phyloP scores from a whole-genome alignment of 2,797 vertebrate species.

The Etheostoma nigrum region DNA sequence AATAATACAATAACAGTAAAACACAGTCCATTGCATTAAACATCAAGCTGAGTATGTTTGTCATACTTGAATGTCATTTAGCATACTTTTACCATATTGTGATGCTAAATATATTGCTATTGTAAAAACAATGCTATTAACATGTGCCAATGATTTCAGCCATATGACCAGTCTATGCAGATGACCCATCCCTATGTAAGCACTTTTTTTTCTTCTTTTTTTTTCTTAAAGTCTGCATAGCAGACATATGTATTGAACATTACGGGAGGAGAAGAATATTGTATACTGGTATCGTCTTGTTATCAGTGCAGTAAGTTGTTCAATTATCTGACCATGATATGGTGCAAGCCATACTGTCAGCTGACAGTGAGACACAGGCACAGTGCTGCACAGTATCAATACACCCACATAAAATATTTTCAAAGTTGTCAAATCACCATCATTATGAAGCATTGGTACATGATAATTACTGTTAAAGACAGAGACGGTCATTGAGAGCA shows the following conservation, averaged over 20 bases:
- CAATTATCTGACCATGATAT: neutral
- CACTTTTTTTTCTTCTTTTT: neutral
- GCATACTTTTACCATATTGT: neutral
- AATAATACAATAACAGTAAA: neutral
- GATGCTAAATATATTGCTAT: neutral
- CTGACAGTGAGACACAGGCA: conserved; percentile 27
- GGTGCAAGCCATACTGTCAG: conserved; percentile 13
- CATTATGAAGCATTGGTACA: neutral
- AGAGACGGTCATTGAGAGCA: neutral
- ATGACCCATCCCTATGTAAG: neutral
- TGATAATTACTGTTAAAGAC: neutral
- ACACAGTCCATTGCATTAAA: neutral
- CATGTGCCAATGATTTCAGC: neutral
- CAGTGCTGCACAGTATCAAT: neutral
- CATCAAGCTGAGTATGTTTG: neutral
- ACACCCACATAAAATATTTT: neutral
- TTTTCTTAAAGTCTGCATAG: neutral
- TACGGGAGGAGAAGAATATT: neutral
- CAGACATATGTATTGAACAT: neutral
- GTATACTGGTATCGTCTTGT: neutral
- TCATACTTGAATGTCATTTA: neutral
- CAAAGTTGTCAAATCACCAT: neutral
- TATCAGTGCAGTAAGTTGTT: neutral
- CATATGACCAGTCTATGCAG: no score
- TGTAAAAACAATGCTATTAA: neutral